Conservation (phyloP, 1,140 invertebrate genomes). For the Druon quercuslanigerum region DNA sequence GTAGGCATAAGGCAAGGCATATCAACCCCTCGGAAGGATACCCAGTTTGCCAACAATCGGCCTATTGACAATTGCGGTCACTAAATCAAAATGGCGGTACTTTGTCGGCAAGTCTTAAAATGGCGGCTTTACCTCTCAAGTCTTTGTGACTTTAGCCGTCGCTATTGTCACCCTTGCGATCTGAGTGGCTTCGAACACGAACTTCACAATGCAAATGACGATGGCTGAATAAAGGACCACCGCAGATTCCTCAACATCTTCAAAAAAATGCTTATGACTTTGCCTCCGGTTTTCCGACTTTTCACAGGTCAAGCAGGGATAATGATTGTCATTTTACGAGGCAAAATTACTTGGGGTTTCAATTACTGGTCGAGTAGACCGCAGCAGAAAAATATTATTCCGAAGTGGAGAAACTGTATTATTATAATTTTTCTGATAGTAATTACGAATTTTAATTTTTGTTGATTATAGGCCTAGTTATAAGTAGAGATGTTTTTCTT, state of each 20-base stretch:
- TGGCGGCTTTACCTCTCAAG: constrained; percentile 45
- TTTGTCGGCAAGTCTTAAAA: constrained; percentile 52
- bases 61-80: constrained; percentile 57
- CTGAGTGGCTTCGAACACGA: constrained; percentile 52
- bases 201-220: constrained; percentile 45
- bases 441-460: too few species aligned
- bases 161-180: constrained; percentile 48
- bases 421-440: too few species aligned
- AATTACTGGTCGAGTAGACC: neutral
- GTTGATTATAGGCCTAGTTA: too few species aligned
- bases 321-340: neutral
- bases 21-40: constrained; percentile 40
- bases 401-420: too few species aligned
- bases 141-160: constrained; percentile 47
- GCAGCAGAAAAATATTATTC: too few species aligned
- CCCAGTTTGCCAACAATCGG: constrained; percentile 53
- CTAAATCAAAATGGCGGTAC: constrained; percentile 58
- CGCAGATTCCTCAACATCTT: constrained; percentile 24
- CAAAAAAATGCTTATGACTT: constrained; percentile 14
- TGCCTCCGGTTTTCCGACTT: neutral
- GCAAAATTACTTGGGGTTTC: constrained; percentile 1
- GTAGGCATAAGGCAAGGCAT: neutral
- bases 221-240: constrained; percentile 37
- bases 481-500: too few species aligned
- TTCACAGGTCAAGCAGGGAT: constrained; percentile 7